A percentile compares a stretch with the other conserved stretches of the same genome.
phyloP scores from a whole-genome alignment of 2,888 invertebrate genomes.

The Arrhopalites spinosus region DNA sequence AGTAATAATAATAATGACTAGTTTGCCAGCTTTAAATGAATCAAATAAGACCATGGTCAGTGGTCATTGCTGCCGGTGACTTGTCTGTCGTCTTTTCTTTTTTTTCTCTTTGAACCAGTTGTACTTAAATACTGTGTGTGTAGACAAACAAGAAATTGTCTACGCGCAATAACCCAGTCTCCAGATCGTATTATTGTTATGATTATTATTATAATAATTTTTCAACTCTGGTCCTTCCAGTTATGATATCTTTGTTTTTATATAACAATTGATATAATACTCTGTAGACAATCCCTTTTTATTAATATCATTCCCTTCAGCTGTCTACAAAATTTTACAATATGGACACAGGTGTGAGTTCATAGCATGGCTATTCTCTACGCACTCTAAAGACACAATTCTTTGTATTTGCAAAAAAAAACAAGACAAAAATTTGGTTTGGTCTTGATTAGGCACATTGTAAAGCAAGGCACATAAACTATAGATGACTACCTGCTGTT shows the following conservation, averaged over 20 bases:
- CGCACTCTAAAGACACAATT: too few species aligned
- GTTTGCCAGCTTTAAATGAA: conserved; percentile 22
- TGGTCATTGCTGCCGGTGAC: conserved; percentile 6
- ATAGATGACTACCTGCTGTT: conserved; percentile 10
- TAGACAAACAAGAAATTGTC: neutral
- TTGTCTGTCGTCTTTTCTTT: neutral
- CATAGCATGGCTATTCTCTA: too few species aligned
- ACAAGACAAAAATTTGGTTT: neutral
- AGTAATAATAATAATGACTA: conserved; percentile 15
- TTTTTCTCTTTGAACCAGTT: neutral
- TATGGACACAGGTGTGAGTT: too few species aligned
- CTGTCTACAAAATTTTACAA: too few species aligned
- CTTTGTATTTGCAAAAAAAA: neutral
- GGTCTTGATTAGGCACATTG: conserved; percentile 5
- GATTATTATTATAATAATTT: neutral
- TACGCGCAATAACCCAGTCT: neutral
- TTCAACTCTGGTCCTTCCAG: neutral
- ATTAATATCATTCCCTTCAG: too few species aligned
- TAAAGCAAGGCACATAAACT: neutral
- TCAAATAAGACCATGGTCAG: conserved; percentile 24
- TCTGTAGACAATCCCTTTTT: too few species aligned
- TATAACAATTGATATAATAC: too few species aligned
- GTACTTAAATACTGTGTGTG: neutral
- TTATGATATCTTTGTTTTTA: neutral
- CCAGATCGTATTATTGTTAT: neutral